Conservation (phyloP, 2,888 invertebrate genomes). For the Baccha elongata region DNA sequence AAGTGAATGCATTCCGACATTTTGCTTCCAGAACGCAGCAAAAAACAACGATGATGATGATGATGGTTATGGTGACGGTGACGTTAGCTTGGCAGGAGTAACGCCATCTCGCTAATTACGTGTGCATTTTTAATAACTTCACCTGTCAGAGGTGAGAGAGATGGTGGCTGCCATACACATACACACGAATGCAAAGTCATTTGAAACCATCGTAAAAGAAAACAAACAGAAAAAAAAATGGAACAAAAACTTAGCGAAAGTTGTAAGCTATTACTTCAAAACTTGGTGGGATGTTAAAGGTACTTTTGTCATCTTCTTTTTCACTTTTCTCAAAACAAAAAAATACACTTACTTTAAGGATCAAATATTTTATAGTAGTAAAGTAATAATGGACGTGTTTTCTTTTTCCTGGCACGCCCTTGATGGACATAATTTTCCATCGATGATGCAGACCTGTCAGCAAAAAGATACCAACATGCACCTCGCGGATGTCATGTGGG, state of each 20-base stretch:
- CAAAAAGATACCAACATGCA: constrained; percentile 20
- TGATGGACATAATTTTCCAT: constrained; percentile 25
- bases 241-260: constrained; percentile 31
- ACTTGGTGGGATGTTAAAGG: not conserved
- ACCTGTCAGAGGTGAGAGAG: constrained; percentile 55
- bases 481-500: constrained; percentile 5
- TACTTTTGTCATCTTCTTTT: constrained; percentile 2
- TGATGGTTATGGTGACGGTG: constrained; percentile 22
- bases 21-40: constrained; percentile 27
- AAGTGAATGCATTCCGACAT: constrained; percentile 59
- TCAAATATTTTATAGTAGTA: not conserved
- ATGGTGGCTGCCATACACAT: constrained; percentile 9
- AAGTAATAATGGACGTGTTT: constrained; percentile 7
- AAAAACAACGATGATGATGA: constrained; percentile 25
- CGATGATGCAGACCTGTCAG: constrained; percentile 54
- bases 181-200: constrained; percentile 39
- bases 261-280: constrained; percentile 15
- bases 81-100: constrained; percentile 44
- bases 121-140: constrained; percentile 73
- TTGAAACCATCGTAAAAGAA: constrained; percentile 20
- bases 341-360: not conserved
- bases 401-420: constrained; percentile 25
- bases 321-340: not conserved
- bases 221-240: not conserved
- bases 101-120: constrained; percentile 73